Evolutionary conservation across 2,888 invertebrate species (phyloP), one percentile per base, ranked within the genome.

Genomic region (Oscheius sp.): DNA sequence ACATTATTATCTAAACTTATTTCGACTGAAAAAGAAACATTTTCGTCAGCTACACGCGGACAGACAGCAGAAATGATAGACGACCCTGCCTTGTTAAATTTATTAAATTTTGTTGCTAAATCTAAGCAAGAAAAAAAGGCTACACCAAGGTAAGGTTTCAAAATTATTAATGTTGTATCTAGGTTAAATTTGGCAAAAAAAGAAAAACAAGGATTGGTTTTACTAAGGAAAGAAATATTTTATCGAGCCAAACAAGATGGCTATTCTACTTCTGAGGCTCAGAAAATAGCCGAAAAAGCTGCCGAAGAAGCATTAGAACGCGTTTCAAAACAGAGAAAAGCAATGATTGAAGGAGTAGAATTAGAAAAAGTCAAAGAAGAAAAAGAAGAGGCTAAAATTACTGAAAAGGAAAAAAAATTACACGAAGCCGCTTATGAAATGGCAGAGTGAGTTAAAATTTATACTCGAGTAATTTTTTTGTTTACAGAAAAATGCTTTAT

Each of bases 171-270:
- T 37, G 2, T 23, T 15, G n/a, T 25, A 34, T 58, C 5, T 17
- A 64, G 64, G 3, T 12, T 31, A 1, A 48, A 25, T 29, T 4
- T 37, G 31, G 31, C 20, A n/a, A 42, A 57, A 12, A 53, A 66
- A 25, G 66, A 66, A 12, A 20, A 37, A 3, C 53, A 53, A 42
- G 66, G 55, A 15, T 17, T 66, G 17, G 66, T 66, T 6, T 39
- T 66, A 6, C 27, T 66, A 23, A 63, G 82, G 46, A 75, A 80
- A 33, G 83, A 83, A 68, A 78, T 83, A 42, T 81, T 81, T 65
- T 80, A 81, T 50, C 80, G 81, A 68, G 82, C 83, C n/a, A 66
- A 78, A 8, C 82, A 80, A 68, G 69, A 72, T n/a, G 82, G 81
- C 23, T 73, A 68, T 23, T 68, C 53, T 8, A 71, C 78, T 2